A percentile compares a stretch with the other conserved stretches of the same genome.
These are phyloP conservation scores for Pimpla rufipes DNA, from an alignment of 2,888 invertebrate genomes.

Conservation along the genomic window DNA sequence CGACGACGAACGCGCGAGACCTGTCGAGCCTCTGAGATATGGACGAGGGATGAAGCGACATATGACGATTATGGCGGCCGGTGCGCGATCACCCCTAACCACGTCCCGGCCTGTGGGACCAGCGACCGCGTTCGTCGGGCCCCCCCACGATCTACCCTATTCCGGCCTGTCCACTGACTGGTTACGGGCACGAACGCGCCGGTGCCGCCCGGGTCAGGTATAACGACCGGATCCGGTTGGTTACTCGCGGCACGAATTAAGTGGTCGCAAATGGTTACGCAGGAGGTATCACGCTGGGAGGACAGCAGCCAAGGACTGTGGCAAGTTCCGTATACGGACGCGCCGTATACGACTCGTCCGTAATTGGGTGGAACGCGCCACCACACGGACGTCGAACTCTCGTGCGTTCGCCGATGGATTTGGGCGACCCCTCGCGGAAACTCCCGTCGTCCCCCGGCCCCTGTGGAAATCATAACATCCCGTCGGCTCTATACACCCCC, in stretches of 20 bases:
- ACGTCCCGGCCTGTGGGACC: constrained; percentile 29
- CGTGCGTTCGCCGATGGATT: constrained; percentile 44
- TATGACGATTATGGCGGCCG: constrained; percentile 60
- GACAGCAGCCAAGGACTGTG: constrained; percentile 70
- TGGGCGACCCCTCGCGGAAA: constrained; percentile 43
- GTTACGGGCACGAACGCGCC: too few relatives aligned
- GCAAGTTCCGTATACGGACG: constrained; percentile 68
- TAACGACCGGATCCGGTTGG: constrained; percentile 78
- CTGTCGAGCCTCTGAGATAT: constrained; percentile 38
- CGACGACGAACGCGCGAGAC: constrained; percentile 41
- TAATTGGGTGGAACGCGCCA: constrained; percentile 78
- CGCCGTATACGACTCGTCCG: constrained; percentile 64
- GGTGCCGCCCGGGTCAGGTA: constrained; percentile 73
- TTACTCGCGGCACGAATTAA: constrained; percentile 75
- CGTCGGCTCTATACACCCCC: not conserved
- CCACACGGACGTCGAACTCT: constrained; percentile 27
- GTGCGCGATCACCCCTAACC: constrained; percentile 50
- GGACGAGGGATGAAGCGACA: constrained; percentile 49
- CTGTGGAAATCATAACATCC: constrained; percentile 14
- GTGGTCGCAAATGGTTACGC: constrained; percentile 79
- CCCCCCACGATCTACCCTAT: not conserved
- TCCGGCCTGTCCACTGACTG: too few relatives aligned
- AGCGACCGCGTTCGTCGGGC: not conserved
- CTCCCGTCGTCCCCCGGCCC: not conserved
- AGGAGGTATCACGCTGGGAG: constrained; percentile 66